Base-by-base conservation (phyloP, 2,888 invertebrate genomes). In the Limnephilus auricula region DNA sequence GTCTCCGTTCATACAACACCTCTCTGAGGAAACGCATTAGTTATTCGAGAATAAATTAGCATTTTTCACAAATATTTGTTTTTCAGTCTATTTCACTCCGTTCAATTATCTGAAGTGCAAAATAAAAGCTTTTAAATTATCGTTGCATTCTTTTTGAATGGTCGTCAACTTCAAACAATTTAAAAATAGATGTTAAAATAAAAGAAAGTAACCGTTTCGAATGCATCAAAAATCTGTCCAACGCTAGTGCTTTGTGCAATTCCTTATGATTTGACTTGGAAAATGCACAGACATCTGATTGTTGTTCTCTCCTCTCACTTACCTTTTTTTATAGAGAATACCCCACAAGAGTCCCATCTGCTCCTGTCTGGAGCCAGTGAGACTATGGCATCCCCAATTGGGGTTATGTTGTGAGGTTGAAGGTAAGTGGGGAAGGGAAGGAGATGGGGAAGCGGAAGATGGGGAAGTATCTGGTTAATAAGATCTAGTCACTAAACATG, bases 31-130 rank as follows among this genome's bases (percentile, higher is more conserved):
- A 40, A 40, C 45, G 18, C 87, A 87, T 65, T 50, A 88, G 87
- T 88, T 88, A 88, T 88, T 88, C 34, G 34, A 78, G 50, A 87
- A 25, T 78, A 32, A 88, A 88, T 85, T 88, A 88, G 85, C 45
- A 32, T 88, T 88, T 78, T 79, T 37, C 65, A 37, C 37, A 88
- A 34, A 78, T 78, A 88, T 88, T 34, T 85, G 18, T 65, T 65
- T 65, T 34, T 85, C 85, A 40, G 40, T 85, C 82, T 82, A 2
- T 32, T 82, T 34, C 34, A 25, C 25, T 37, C 34, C 25, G 32
- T 82, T 82, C 34, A 82, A 82, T 32, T 25, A 65, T 65, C 25
- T 18, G 50, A 50, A 50, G 65, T 65, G 65, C 65, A 25, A 65
- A 65, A 65, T 65, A n/a, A 65, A 65, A 65, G 65, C 65, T 65